phyloP scores from a whole-genome alignment of 23 tunicate species.

The Oikopleura albicans region DNA sequence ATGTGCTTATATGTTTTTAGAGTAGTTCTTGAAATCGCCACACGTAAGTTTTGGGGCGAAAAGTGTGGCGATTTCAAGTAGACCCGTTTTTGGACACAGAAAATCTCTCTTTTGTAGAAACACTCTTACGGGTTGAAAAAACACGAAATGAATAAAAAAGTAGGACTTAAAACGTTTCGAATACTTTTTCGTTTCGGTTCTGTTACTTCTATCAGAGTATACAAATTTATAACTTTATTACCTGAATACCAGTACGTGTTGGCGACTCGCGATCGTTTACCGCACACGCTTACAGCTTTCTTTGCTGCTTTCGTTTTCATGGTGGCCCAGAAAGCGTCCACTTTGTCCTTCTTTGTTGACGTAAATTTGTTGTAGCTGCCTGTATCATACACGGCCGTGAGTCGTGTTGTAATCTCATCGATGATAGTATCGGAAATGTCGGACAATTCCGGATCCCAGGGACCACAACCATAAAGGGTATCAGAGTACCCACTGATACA shows the following conservation, averaged over 20 bases:
- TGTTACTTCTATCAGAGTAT: no score
- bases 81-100: no score
- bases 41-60: no score
- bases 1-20: no score
- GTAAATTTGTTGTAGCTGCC: background rate
- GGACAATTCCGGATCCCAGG: background rate
- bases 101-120: no score
- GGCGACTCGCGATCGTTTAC: background rate
- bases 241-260: background rate
- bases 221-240: no score
- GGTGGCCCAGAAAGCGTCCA: background rate
- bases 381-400: background rate
- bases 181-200: no score
- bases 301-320: background rate
- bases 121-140: no score
- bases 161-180: no score
- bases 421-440: background rate
- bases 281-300: background rate
- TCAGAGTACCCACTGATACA: conserved; percentile 40
- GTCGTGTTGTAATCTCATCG: background rate
- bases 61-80: no score
- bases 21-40: no score
- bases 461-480: background rate
- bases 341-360: background rate
- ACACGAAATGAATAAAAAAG: no score